A percentile compares a stretch with the other conserved stretches of the same genome.
Evolutionary conservation across 2,797 vertebrate genomes (phyloP).

Genomic region (Holocentrus rufus): DNA sequence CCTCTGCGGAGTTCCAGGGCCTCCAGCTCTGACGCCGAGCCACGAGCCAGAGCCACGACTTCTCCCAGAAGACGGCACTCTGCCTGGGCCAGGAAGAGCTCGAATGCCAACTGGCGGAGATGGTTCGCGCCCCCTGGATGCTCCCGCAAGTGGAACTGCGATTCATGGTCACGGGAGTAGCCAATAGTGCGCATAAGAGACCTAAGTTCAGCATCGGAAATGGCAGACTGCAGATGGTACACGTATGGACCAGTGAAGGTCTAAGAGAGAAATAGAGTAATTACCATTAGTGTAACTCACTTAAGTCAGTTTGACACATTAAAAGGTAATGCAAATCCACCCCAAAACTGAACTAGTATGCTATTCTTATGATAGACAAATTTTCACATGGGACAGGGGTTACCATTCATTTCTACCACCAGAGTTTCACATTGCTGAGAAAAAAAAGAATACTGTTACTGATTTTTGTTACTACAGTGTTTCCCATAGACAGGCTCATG

Average conservation of each 20-base stretch:
- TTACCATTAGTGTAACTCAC: constrained; percentile 11
- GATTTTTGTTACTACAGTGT: too few relatives aligned
- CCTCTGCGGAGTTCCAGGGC: constrained; percentile 88
- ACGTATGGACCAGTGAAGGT: constrained; percentile 98
- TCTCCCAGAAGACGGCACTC: constrained; percentile 95
- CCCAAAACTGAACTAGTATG: neutral
- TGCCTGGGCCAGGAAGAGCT: constrained; percentile 94
- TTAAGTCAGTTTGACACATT: constrained; percentile 10
- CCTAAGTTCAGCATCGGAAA: constrained; percentile 89
- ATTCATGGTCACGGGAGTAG: constrained; percentile 89
- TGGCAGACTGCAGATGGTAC: constrained; percentile 93
- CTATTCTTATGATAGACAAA: neutral
- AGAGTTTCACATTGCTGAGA: too few relatives aligned
- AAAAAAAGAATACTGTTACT: too few relatives aligned
- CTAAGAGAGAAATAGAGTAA: constrained; percentile 73
- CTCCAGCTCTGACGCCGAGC: constrained; percentile 90
- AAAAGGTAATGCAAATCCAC: neutral
- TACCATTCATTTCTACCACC: too few relatives aligned
- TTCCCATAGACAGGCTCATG: too few relatives aligned
- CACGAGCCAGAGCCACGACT: constrained; percentile 91
- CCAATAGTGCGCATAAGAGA: constrained; percentile 92
- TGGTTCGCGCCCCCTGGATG: constrained; percentile 75
- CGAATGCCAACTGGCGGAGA: constrained; percentile 88
- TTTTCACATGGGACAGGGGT: too few relatives aligned
- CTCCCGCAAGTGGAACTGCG: constrained; percentile 81